Evolutionary conservation across 2,797 vertebrate genomes (phyloP).

Genomic region (Sphenopsis melanotis): DNA sequence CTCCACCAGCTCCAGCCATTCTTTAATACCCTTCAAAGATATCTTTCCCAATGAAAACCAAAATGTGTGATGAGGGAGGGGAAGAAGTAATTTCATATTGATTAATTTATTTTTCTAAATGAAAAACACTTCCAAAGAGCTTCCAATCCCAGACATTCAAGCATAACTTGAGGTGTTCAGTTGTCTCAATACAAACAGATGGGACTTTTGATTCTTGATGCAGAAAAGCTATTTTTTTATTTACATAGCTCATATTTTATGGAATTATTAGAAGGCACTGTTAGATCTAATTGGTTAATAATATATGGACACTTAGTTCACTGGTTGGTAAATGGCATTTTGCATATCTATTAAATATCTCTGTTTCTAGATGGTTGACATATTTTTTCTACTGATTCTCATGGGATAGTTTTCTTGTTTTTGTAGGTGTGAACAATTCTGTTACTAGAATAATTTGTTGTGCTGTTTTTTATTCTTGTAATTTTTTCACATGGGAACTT

Average conservation of each 20-base stretch:
- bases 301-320: background rate
- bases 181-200: background rate
- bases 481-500: background rate
- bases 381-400: background rate
- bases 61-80: accelerated
- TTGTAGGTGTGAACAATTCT: background rate
- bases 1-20: background rate
- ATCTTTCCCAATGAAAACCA: background rate
- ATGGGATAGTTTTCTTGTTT: background rate
- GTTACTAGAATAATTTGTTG: background rate
- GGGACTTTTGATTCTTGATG: background rate
- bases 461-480: background rate
- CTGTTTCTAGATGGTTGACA: background rate
- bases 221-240: background rate
- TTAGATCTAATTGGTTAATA: background rate
- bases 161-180: background rate
- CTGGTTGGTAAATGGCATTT: background rate
- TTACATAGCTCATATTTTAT: background rate
- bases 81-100: background rate
- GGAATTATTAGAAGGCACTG: background rate
- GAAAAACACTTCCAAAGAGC: background rate
- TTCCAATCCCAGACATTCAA: background rate
- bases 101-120: background rate
- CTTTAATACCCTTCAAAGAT: background rate
- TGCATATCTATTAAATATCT: too few species aligned